Base-by-base conservation (phyloP, 2,113 vertebrate species). In the Gobiocypris rarus region DNA sequence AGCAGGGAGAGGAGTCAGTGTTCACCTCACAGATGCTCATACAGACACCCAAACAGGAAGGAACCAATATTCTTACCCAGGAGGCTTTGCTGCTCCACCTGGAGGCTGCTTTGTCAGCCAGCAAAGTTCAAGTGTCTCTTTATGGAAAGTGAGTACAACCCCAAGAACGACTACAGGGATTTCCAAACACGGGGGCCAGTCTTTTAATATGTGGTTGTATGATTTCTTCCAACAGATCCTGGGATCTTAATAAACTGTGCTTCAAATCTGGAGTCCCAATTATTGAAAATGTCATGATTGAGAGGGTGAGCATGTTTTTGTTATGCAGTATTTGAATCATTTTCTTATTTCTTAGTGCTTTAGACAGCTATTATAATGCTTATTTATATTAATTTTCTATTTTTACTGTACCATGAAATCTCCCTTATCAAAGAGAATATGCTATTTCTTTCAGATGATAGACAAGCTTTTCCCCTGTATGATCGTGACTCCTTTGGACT, bases 231-330 rank as follows among this genome's bases (percentile, higher is more conserved):
- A 58, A 11, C 86, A 99, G 98, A 91, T 98, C 97, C 0, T 99
- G 98, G 98, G 97, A 99, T 94, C 94, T 99, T 89, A 99, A 99
- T 91, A 99, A 99, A 95, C 97, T 99, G 92, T 99, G 98, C 94
- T 99, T 98, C 93, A 99, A 99, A 92, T 99, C 97, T 0, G 98
- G 98, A 85, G 95, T 99, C 31, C 98, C 98, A 75, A 96, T 99
- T 84, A 98, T 99, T 86, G 98, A 99, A 94, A 98, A 98, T 2
- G 95, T 97, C 89, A 99, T 99, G 97, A 99, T 99, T 0, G 98
- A 98, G 91, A 95, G 98, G 94, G 98, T 99, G 87, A 93, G 97
- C 92, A 22, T 79, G 14, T 56, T 56, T 24, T 41, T 50, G 2
- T 50, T 52, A 56, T 41, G 14, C 28, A 2, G 81, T 50, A 43